Evolutionary conservation across 2,888 invertebrate genomes (phyloP).

Genomic region (Tridacna gigas): DNA sequence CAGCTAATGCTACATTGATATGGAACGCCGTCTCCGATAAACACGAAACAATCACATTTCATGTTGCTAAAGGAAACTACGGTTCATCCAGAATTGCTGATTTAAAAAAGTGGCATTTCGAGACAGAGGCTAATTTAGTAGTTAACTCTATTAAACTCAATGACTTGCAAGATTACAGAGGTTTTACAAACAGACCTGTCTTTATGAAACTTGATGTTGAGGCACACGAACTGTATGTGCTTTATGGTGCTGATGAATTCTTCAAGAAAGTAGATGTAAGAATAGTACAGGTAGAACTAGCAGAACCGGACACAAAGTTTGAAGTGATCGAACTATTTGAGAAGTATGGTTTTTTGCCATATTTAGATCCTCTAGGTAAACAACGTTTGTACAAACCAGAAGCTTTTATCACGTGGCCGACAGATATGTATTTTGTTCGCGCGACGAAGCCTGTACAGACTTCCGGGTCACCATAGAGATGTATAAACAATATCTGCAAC

Average conservation of each 20-base stretch:
- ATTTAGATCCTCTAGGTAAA: slow-evolving; percentile 5
- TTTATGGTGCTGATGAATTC: slow-evolving; percentile 13
- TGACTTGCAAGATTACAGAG: slow-evolving; percentile 6
- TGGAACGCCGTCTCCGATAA: slow-evolving; percentile 17
- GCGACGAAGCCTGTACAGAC: neutral
- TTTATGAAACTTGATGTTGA: slow-evolving; percentile 25
- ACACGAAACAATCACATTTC: neutral
- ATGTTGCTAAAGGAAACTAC: slow-evolving; percentile 12
- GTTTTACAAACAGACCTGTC: slow-evolving; percentile 11
- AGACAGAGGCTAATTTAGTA: neutral
- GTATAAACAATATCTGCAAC: neutral
- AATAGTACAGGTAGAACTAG: slow-evolving; percentile 13
- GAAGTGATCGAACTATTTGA: slow-evolving; percentile 18
- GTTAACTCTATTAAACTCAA: slow-evolving; percentile 8
- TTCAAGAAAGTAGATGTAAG: slow-evolving; percentile 18
- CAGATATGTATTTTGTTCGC: slow-evolving; percentile 16
- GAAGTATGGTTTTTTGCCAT: slow-evolving; percentile 9
- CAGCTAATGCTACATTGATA: neutral
- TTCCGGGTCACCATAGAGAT: neutral
- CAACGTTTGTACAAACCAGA: neutral
- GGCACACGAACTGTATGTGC: slow-evolving; percentile 15
- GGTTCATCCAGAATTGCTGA: slow-evolving; percentile 14
- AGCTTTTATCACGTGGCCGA: slow-evolving; percentile 11
- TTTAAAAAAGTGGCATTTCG: neutral
- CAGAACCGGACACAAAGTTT: slow-evolving; percentile 12